Evolutionary conservation across 2,797 vertebrate species (phyloP), one percentile per base, ranked within the genome.

Genomic region (Pseudochromis fuscus): DNA sequence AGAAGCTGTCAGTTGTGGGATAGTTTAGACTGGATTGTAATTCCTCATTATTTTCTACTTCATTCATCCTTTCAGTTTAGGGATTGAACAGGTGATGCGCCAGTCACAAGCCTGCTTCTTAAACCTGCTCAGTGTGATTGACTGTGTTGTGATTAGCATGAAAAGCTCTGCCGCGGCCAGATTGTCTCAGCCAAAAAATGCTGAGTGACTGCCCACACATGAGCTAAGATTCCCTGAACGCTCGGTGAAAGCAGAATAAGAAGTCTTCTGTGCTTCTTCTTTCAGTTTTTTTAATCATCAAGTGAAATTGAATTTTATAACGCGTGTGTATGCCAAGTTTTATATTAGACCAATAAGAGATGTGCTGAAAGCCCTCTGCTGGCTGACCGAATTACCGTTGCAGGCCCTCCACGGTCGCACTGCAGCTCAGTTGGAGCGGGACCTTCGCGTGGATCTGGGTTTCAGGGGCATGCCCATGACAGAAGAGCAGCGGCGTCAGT

Each of bases 381-480:
- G 25, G 28, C 15, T 81, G 46, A 69, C 53, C 0, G 0, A 40
- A 5, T 28, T 8, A 57, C 10, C 2, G 7, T 67, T 55, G 10
- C 84, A 95, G 94, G 94, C 94, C 76, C 95, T 98, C 27, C 98
- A 99, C 16, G 95, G 98, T 15, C 95, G 97, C 1, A 93, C 94
- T 7, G 87, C 95, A 3, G 94, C 95, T 48, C 96, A 97, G 63
- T 91, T 98, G 82, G 98, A 99, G 87, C 88, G 98, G 30, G 98
- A 99, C 88, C 94, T 99, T 5, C 93, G 98, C 0, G 98, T 99
- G 11, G 98, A 99, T 62, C 89, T 99, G 77, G 98, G 98, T 21
- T 99, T 99, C 85, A 93, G 98, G 40, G 97, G 97, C 12, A 98
- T 98, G 98, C 98, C 98, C 3, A 99, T 99, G 98, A 99, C 91